Conservation (phyloP, 2,797 vertebrate genomes). For the Aselliscus stoliczkanus region DNA sequence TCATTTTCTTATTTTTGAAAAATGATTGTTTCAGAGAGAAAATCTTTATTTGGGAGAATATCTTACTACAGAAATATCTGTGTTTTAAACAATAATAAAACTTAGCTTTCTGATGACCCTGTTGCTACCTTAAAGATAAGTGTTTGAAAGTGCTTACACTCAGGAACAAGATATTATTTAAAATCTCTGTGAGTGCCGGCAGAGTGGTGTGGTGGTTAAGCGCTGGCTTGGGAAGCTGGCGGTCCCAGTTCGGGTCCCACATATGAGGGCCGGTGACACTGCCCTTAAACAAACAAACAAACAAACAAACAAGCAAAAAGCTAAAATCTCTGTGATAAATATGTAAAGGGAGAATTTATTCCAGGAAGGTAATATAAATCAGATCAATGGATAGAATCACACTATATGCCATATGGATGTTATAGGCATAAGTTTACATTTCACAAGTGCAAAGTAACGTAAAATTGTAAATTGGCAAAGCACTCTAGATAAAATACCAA, state of each 20-base stretch:
- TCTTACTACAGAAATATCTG: background rate
- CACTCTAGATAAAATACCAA: background rate
- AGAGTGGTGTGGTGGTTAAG: no score
- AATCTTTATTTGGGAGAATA: background rate
- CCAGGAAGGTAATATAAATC: background rate
- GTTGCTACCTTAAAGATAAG: background rate
- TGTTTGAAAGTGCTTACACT: background rate
- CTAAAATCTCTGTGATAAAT: background rate
- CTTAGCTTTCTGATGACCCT: background rate
- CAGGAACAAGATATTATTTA: background rate
- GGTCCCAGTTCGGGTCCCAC: no score
- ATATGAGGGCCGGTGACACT: no score
- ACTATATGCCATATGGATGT: background rate
- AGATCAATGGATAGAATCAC: background rate
- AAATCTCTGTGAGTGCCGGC: background rate
- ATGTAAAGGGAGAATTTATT: background rate
- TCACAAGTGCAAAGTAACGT: background rate
- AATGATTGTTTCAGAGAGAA: background rate
- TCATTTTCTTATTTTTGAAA: background rate
- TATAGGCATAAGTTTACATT: slow-evolving; percentile 14
- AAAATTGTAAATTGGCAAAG: background rate
- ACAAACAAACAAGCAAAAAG: no score
- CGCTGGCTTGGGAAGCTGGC: no score
- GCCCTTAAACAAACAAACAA: no score
- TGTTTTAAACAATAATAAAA: background rate